Base-by-base conservation (phyloP, 2,888 invertebrate species). In the Drosophila cyrtoloma region DNA sequence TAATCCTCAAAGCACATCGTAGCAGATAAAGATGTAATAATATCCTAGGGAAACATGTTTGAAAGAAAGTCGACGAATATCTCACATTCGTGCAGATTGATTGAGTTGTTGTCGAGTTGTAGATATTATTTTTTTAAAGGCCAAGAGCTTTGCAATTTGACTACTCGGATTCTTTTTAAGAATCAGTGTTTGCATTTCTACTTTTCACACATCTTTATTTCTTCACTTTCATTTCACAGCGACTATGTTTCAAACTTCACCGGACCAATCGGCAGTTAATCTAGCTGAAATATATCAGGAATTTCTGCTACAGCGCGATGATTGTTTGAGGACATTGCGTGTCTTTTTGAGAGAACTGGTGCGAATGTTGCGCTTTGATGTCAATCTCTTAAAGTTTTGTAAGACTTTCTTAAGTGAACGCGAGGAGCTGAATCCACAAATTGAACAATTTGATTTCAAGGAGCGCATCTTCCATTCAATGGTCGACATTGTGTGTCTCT, bases 291-390 rank as follows among this genome's bases (percentile, higher is more conserved):
- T 97, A 28, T 97, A 95, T 86, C 95, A 97, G 94, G 98, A 99
- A 93, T 94, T 98, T 81, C 93, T 99, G 50, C 94, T 97, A 77
- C 97, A 97, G 69, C 95, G 97, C 22, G 99, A 99, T 82, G 99
- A 99, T 93, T 98, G 97, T 93, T 94, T 98, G 71, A 95, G 98
- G 2, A 97, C 98, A 1, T 93, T 99, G 81, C 95, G 99, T 4
- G 96, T 97, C 9, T 94, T 99, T 75, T 94, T 98, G 0, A 95
- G 99, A 64, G 99, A 99, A 94, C 96, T 98, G 75, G 97, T 98
- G 59, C 95, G 98, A 22, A 96, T 97, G 59, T 94, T 98, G 1
- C 94, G 97, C 72, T 95, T 97, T 93, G 98, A 97, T 91, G 95
- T 97, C 58, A 97, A 97, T 91, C 95, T 98, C 69, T 94, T 96